A percentile compares a stretch with the other conserved stretches of the same genome.
Evolutionary conservation across 2,797 vertebrate species (phyloP).

Genomic region (Dendrocincla fuliginosa): DNA sequence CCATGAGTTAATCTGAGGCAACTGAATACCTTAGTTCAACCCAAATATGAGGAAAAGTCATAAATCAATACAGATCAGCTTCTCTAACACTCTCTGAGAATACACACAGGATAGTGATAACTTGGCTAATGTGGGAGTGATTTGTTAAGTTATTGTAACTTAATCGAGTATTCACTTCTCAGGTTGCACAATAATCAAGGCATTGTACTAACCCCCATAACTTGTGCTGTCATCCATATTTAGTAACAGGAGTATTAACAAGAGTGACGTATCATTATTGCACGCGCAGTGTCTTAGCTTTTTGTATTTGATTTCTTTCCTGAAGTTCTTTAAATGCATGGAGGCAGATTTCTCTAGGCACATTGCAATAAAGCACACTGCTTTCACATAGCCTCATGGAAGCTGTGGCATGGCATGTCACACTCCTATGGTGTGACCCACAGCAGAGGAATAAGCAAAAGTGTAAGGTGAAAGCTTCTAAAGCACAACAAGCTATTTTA

Average conservation of each 20-base stretch:
- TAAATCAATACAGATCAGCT: background rate
- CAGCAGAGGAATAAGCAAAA: background rate
- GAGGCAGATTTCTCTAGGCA: background rate
- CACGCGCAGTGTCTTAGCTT: background rate
- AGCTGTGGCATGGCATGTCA: background rate
- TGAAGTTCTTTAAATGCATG: background rate
- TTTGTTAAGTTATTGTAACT: background rate
- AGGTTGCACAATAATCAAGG: background rate
- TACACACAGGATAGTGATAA: background rate
- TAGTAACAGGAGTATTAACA: background rate
- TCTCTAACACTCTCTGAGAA: background rate
- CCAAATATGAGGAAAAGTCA: background rate
- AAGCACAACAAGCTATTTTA: background rate
- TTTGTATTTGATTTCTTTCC: background rate
- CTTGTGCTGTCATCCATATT: background rate
- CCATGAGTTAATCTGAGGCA: background rate
- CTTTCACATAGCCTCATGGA: background rate
- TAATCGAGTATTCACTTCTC: background rate
- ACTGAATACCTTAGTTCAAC: background rate
- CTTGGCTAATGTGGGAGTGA: background rate
- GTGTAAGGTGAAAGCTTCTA: background rate
- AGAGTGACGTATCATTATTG: background rate
- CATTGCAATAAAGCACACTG: background rate
- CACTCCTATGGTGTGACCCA: rapidly evolving
- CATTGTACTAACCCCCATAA: background rate